Percentiles rank a stretch among this genome's conserved stretches.
These are phyloP conservation scores for Paramacrobiotus metropolitanus DNA, from an alignment of 1,140 invertebrate species.

Conservation along the genomic window DNA sequence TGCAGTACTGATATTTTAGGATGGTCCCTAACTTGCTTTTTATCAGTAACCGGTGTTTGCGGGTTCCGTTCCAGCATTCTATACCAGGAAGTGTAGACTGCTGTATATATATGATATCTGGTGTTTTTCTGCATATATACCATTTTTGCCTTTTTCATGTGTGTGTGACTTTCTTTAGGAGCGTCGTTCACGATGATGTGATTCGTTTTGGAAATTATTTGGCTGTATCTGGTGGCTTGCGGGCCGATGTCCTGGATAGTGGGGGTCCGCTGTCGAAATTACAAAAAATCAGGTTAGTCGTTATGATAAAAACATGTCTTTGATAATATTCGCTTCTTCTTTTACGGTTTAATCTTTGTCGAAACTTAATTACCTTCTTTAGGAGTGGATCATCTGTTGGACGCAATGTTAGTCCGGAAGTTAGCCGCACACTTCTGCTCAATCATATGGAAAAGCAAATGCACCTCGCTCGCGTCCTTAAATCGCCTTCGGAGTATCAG, in stretches of 20 bases:
- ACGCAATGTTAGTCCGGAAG: background rate
- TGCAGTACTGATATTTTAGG: too few relatives aligned
- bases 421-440: background rate
- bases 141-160: background rate
- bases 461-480: background rate
- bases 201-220: background rate
- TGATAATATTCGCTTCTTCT: too few relatives aligned
- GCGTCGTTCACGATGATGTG: background rate
- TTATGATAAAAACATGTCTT: too few relatives aligned
- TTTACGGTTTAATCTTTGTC: too few relatives aligned
- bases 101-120: too few relatives aligned
- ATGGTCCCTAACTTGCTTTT: too few relatives aligned
- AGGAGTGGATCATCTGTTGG: background rate
- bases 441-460: background rate
- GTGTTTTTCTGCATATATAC: too few relatives aligned
- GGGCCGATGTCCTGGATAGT: background rate
- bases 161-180: background rate
- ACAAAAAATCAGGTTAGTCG: background rate
- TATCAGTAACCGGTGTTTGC: too few relatives aligned
- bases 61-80: background rate
- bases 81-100: too few relatives aligned
- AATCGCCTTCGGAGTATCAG: background rate
- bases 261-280: background rate
- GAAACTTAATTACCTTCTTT: too few relatives aligned
- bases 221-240: background rate